These are phyloP conservation scores for Eudasyphora cyanicolor DNA, from an alignment of 2,888 invertebrate species.

Conservation along the genomic window DNA sequence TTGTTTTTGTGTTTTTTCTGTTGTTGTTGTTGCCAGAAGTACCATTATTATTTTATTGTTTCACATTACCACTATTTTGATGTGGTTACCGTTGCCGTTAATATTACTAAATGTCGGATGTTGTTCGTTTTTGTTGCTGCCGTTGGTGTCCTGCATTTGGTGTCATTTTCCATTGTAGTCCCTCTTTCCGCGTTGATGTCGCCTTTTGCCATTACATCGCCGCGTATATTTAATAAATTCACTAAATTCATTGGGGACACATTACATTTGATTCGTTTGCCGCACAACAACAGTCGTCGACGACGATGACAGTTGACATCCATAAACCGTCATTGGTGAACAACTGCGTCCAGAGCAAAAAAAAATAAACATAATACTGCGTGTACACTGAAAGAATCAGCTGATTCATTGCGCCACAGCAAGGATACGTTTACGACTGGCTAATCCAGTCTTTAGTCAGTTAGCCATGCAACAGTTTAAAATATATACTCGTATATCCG, in stretches of 20 bases:
- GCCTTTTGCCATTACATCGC: neutral
- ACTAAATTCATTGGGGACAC: slow-evolving; percentile 60
- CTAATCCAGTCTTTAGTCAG: too few species aligned
- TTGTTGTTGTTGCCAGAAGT: neutral
- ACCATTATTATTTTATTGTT: slow-evolving; percentile 25
- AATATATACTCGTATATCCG: too few species aligned
- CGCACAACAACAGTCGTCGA: too few species aligned
- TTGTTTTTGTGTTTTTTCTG: neutral
- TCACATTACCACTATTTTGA: slow-evolving; percentile 5
- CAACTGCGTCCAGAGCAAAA: slow-evolving; percentile 12
- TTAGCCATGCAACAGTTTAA: too few species aligned
- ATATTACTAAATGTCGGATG: too few species aligned
- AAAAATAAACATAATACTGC: slow-evolving; percentile 26
- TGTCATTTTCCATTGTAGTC: neutral
- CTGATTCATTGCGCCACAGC: too few species aligned
- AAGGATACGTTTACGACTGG: too few species aligned
- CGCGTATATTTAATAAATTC: slow-evolving; percentile 57
- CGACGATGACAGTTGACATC: too few species aligned
- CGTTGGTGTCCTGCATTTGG: slow-evolving; percentile 4
- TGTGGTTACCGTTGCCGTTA: neutral
- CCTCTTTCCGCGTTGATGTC: neutral
- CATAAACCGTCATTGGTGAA: slow-evolving; percentile 45
- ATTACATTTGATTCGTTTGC: slow-evolving; percentile 59
- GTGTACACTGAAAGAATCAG: too few species aligned
- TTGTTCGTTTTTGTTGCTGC: neutral